Percentiles rank a stretch among this genome's conserved stretches.
Conservation (phyloP, 2,888 invertebrate species). For the Lepidocyrtoides sp. region DNA sequence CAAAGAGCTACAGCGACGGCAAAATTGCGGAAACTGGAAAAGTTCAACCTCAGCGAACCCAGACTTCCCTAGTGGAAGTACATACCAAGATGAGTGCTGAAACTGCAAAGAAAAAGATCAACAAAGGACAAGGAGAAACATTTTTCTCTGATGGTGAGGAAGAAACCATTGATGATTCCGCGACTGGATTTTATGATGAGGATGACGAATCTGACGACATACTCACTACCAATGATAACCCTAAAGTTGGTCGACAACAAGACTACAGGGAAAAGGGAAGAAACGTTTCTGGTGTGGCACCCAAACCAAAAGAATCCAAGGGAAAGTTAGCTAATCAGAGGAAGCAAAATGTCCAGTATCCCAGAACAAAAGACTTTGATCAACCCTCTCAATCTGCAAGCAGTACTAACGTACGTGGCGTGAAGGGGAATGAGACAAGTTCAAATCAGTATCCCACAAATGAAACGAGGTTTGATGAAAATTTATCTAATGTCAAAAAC, state of each 20-base stretch:
- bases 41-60: not conserved
- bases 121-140: too few species aligned
- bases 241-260: not conserved
- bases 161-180: not conserved
- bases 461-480: not conserved
- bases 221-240: not conserved
- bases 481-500: not conserved
- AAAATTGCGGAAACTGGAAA: too few species aligned
- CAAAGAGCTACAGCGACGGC: too few species aligned
- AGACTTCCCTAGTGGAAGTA: not conserved
- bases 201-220: not conserved
- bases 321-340: too few species aligned
- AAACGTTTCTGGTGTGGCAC: too few species aligned
- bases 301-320: too few species aligned
- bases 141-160: not conserved
- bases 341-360: not conserved
- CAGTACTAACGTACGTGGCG: too few species aligned
- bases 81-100: not conserved
- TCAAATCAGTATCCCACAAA: not conserved
- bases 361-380: not conserved
- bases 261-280: too few species aligned
- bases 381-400: not conserved
- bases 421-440: too few species aligned
- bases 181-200: constrained; percentile 13
- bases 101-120: not conserved